These are phyloP conservation scores for Andrena flavipes DNA, from an alignment of 2,888 invertebrate species.

Conservation along the genomic window DNA sequence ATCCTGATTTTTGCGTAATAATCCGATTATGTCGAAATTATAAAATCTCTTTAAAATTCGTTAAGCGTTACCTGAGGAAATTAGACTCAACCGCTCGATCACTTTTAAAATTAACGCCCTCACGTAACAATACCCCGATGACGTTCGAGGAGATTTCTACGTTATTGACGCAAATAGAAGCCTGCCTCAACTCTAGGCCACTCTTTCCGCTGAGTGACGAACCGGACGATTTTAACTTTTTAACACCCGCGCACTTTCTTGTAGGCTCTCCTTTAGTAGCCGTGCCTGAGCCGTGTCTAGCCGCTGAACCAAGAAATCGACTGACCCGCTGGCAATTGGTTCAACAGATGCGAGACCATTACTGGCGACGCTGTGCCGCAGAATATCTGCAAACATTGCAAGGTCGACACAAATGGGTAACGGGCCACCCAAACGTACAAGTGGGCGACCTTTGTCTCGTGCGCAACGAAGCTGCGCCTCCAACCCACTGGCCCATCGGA, in stretches of 20 bases:
- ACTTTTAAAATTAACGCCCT: too few relatives aligned
- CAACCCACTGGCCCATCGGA: too few relatives aligned
- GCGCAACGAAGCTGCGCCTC: too few relatives aligned
- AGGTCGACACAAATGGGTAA: too few relatives aligned
- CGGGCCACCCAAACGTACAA: too few relatives aligned
- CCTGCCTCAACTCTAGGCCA: background rate
- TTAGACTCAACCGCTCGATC: too few relatives aligned
- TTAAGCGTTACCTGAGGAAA: too few relatives aligned
- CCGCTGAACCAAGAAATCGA: background rate
- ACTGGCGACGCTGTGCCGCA: background rate
- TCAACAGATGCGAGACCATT: background rate
- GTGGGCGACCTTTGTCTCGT: too few relatives aligned
- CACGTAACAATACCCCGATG: too few relatives aligned
- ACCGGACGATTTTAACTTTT: background rate
- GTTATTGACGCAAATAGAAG: background rate
- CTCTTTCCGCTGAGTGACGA: background rate
- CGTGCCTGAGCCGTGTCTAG: background rate
- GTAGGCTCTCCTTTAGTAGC: background rate
- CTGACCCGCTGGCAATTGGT: background rate
- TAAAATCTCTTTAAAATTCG: too few relatives aligned
- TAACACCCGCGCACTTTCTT: background rate
- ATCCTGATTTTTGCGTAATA: too few relatives aligned
- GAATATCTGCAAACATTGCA: background rate
- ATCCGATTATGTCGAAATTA: too few relatives aligned
- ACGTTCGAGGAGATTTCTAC: background rate